Evolutionary conservation across 2,888 invertebrate species (phyloP), one percentile per base, ranked within the genome.

Genomic region (Philhelius pedissequus): DNA sequence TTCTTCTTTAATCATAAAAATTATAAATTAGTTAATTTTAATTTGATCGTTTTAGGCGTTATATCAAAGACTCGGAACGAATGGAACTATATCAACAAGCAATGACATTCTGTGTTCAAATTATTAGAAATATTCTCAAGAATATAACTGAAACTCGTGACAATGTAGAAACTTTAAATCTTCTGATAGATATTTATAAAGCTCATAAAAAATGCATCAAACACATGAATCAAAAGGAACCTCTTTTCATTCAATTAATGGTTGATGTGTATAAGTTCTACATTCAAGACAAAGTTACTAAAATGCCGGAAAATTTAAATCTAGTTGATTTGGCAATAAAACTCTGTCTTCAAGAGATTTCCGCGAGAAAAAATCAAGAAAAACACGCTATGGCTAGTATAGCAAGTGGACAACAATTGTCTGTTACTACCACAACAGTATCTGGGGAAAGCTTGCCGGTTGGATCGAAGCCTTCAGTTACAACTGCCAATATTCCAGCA

Each of bases 61-160:
- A 97, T 90, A 93, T 98, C 77, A 94, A 96, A 40, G 97, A 98
- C 90, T 94, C 94, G 1, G 98, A 98, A 90, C 94, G 98, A 74
- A 94, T 96, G 87, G 95, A 96, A 88, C 92, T 97, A 74, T 95
- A 96, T 0, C 94, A 95, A 74, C 95, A 96, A 91, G 96, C 97
- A 0, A 93, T 96, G 83, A 94, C 94, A 0, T 93, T 95, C 86
- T 95, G 95, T 87, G 92, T 94, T 8, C 95, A 95, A 89, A 94
- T 95, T 40, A 91, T 96, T 82, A 93, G 95, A 84, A 94, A 94
- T 4, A 94, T 94, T 88, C 92, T 95, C 20, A 93, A 94, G 43
- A 92, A 92, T 87, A 93, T 93, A 81, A 90, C 91, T 22, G 92
- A 93, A 86, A 90, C 92, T 6, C 92, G 93, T 56, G 93, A 93